Evolutionary conservation across 2,797 vertebrate species (phyloP).

Genomic region (Anas bernieri): DNA sequence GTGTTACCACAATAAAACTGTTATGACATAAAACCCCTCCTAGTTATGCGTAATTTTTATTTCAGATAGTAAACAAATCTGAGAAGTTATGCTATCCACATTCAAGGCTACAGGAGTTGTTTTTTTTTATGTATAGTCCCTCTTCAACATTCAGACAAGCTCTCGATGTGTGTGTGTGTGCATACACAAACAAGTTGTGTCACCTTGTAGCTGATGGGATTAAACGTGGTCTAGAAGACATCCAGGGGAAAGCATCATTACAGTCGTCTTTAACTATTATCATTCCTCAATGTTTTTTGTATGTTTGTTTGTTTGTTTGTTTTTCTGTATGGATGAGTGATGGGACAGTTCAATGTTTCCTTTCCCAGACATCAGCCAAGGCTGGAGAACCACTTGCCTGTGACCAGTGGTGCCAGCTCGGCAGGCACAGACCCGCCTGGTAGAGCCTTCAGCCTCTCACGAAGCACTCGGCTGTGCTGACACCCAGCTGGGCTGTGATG

Average conservation of each 20-base stretch:
- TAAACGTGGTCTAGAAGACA: background rate
- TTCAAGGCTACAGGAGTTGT: background rate
- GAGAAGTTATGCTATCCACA: background rate
- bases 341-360: background rate
- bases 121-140: background rate
- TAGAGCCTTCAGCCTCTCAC: background rate
- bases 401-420: background rate
- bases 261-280: background rate
- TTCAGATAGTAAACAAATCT: slow-evolving; percentile 54
- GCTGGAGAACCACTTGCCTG: background rate
- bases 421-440: background rate
- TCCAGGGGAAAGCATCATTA: background rate
- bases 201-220: background rate
- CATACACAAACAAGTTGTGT: background rate
- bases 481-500: rapidly evolving
- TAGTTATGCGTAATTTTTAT: slow-evolving; percentile 9
- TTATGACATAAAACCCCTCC: background rate
- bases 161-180: rapidly evolving
- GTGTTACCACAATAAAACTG: background rate
- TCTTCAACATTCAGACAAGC: background rate
- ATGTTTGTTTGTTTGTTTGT: too few relatives aligned
- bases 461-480: background rate
- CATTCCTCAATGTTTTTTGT: background rate
- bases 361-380: background rate
- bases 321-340: background rate